Base-by-base conservation (phyloP, 2,888 invertebrate species). In the Junonia oenone region DNA sequence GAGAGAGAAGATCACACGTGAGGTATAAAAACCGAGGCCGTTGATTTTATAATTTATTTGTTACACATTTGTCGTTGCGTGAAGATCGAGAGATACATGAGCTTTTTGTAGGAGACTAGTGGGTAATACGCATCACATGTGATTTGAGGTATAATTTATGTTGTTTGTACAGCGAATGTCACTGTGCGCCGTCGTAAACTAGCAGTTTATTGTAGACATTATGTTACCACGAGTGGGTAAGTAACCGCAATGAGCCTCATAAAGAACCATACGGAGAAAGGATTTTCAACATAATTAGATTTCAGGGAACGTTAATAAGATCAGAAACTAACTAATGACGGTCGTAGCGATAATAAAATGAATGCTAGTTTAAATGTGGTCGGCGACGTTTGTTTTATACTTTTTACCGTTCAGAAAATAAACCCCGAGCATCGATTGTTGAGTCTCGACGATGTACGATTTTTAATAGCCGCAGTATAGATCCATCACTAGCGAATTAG, bases 31-130 rank as follows among this genome's bases (percentile, higher is more conserved):
- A 89, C 78, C 66, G 73, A 67, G 75, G 73, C 79, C 78, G 87
- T 88, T 89, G 89, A 88, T 89, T 89, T 88, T 80, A 88, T 89
- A 90, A 90, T 90, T 90, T 90, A 90, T 90, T 87, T 89, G 89
- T 89, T 83, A 88, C 88, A 88, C 86, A 89, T 90, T 89, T 88
- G 89, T 89, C 89, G 89, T 88, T 81, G 83, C 90, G 86, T 89
- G 89, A 89, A 89, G 89, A 89, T 88, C 81, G 76, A 74, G 79
- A 86, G 87, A 89, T 88, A 89, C 87, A 85, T 81, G 81, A 76
- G 83, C 84, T 87, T 88, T 89, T 88, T 88, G 85, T 83, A 73
- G 76, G 66, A 77, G 78, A 73, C 67, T 67, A 78, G 80, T 80
- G 81, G 78, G 81, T 79, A 86, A 82, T 83, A 80, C 81, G 79